Evolutionary conservation across 2,888 invertebrate species (phyloP), one percentile per base, ranked within the genome.

Genomic region (Melinaea marsaeus): DNA sequence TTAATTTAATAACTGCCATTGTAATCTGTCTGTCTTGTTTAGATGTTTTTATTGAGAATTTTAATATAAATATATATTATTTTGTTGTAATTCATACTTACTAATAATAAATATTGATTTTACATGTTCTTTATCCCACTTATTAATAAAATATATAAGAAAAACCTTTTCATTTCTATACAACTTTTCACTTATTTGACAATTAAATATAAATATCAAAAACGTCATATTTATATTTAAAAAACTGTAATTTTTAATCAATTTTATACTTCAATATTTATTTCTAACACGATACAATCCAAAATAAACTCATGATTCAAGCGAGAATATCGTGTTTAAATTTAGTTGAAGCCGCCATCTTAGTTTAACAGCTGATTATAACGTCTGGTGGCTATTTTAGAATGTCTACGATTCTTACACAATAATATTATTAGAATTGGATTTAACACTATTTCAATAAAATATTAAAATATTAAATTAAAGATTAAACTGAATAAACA

Each of bases 1-100:
- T 64, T 66, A 66, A 66, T 64, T 66, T 57, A 63, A 66, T 64
- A 37, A 59, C 51, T 48, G 33, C 57, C 56, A 54, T 13, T 62
- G 56, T 2, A 42, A 42, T 42, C 6, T 42, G 6, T 42, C 9
- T 42, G 22, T 22, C 22, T 22, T 1, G 22, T 22, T 22, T 22
- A 22, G 1, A 22, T 22, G 4, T 37, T 35, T 5, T 5, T 2
- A 1, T 3, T 37, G 0, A 37, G 7, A 6, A 37, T 4, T 37
- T 37, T 4, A 37, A 37, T 37, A 37, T 2, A 37, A 37, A 37
- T 37, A 37, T 37, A 37, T 37, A 7, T 35, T 35, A 35, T 35
- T 35, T 35, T 35, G 35, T 35, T 35, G 35, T 35, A 42, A 42
- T 7, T 7, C 1, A 7, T 42, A 42, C 35, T 35, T 35, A 35